phyloP scores from a whole-genome alignment of 2,888 invertebrate species.

The Orthonevra nobilis region DNA sequence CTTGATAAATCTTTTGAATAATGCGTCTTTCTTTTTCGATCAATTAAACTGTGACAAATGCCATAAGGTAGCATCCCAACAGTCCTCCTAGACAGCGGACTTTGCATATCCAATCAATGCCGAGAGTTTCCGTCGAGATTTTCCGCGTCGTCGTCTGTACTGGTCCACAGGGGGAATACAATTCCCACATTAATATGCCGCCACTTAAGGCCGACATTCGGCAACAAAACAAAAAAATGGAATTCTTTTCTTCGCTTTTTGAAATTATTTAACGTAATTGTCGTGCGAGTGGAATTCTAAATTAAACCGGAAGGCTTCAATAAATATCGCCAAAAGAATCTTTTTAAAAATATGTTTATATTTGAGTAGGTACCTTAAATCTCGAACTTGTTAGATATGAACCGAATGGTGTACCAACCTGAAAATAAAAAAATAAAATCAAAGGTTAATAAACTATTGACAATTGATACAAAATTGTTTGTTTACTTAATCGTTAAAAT shows the following conservation, averaged over 20 bases:
- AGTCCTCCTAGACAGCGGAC: neutral
- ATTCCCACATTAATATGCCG: conserved; percentile 33
- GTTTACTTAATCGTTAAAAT: conserved; percentile 10
- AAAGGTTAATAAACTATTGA: too few species aligned
- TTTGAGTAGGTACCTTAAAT: neutral
- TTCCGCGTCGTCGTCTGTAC: neutral
- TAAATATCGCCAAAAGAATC: conserved; percentile 7
- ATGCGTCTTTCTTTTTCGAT: neutral
- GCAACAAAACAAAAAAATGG: neutral
- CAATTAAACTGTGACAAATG: conserved; percentile 25
- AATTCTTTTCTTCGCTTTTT: too few species aligned
- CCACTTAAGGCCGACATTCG: conserved; percentile 8
- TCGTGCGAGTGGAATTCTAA: neutral
- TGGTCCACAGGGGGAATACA: neutral
- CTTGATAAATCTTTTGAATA: neutral
- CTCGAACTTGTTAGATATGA: too few species aligned
- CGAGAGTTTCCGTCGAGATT: conserved; percentile 26
- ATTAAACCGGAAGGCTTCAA: conserved; percentile 15
- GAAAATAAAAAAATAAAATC: neutral
- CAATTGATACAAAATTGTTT: neutral
- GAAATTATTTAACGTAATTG: too few species aligned
- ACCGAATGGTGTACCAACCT: too few species aligned
- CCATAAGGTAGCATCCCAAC: conserved; percentile 1
- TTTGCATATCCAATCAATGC: conserved; percentile 35
- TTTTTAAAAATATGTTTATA: neutral